Evolutionary conservation across 2,888 invertebrate genomes (phyloP).

Genomic region (Troides oblongomaculatus): DNA sequence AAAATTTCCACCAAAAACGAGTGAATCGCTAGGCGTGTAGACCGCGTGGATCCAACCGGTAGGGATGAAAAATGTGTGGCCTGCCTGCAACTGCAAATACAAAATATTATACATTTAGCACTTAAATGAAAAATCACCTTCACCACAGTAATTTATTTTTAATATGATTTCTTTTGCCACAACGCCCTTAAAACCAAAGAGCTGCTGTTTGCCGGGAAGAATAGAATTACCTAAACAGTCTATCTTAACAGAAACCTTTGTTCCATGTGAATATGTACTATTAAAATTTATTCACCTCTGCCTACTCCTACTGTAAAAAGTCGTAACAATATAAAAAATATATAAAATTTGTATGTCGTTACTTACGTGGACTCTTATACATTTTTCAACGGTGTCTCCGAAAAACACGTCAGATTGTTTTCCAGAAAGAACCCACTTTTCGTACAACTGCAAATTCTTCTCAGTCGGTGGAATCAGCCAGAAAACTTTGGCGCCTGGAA

Average conservation of each 20-base stretch:
- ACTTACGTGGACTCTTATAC: conserved; percentile 88
- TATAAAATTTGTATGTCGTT: background rate
- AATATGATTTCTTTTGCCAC: background rate
- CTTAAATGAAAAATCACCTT: too few relatives aligned
- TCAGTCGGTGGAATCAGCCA: conserved; percentile 99
- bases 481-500: conserved; percentile 95
- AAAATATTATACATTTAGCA: background rate
- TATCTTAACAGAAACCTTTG: too few relatives aligned
- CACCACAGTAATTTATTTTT: background rate
- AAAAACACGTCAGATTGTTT: conserved; percentile 98
- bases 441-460: conserved; percentile 93
- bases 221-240: too few relatives aligned
- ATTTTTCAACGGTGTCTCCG: conserved; percentile 96
- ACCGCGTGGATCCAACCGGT: conserved; percentile 99
- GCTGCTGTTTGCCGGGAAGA: background rate
- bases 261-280: too few relatives aligned
- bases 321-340: too few relatives aligned
- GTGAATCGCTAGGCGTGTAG: conserved; percentile 96
- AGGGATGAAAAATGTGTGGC: conserved; percentile 97
- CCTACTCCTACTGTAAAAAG: too few relatives aligned
- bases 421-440: conserved; percentile 97
- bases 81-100: conserved; percentile 83
- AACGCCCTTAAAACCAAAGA: background rate
- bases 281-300: too few relatives aligned
- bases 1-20: conserved; percentile 99